Evolutionary conservation across 2,888 invertebrate genomes (phyloP).

Genomic region (Thalpophila matura): DNA sequence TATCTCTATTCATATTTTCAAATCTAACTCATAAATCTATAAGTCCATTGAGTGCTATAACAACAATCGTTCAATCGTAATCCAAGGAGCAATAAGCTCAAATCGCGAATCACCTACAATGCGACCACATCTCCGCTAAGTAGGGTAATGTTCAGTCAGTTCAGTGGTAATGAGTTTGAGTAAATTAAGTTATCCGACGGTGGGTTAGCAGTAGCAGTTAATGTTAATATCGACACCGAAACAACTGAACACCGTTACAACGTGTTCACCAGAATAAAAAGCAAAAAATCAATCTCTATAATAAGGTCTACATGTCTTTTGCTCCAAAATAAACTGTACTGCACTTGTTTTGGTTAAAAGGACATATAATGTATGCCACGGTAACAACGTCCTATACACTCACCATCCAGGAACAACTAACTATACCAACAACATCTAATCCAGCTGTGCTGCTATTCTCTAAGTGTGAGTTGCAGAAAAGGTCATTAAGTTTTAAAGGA

Average conservation of each 20-base stretch:
- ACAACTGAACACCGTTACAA: slow-evolving; percentile 49
- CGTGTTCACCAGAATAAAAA: slow-evolving; percentile 10
- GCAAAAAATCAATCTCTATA: neutral
- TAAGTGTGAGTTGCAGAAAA: too few species aligned
- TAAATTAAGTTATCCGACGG: slow-evolving; percentile 63
- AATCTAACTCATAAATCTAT: too few species aligned
- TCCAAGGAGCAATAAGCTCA: neutral
- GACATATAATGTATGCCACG: too few species aligned
- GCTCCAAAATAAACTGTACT: neutral
- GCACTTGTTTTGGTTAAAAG: too few species aligned
- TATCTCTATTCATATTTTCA: too few species aligned
- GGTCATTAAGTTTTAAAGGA: too few species aligned
- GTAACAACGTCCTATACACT: too few species aligned
- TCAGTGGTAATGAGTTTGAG: slow-evolving; percentile 62
- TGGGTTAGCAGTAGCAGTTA: slow-evolving; percentile 48
- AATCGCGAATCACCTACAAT: slow-evolving; percentile 33
- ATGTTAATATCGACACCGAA: slow-evolving; percentile 48
- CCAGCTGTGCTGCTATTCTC: too few species aligned
- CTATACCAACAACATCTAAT: too few species aligned
- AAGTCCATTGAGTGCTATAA: too few species aligned
- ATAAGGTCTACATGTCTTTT: neutral
- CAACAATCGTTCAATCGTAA: too few species aligned
- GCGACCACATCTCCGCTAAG: slow-evolving; percentile 46
- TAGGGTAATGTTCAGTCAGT: slow-evolving; percentile 67
- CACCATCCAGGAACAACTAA: too few species aligned